A percentile compares a stretch with the other conserved stretches of the same genome.
Conservation (phyloP, 2,888 invertebrate genomes). For the Sesamia inferens region DNA sequence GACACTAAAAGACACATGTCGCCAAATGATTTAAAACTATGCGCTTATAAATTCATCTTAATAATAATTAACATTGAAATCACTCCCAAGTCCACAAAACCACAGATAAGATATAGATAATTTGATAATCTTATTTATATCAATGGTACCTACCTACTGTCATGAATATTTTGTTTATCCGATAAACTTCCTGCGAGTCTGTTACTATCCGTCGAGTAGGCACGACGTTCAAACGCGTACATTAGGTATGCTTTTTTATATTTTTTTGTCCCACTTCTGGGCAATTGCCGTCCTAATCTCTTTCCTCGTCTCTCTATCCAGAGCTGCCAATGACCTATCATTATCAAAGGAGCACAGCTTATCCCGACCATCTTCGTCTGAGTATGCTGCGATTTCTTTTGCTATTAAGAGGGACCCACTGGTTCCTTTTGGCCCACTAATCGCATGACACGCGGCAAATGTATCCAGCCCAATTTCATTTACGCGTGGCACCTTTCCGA, state of each 20-base stretch:
- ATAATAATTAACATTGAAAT: slow-evolving; percentile 22
- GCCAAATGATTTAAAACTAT: background rate
- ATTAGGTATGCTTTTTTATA: background rate
- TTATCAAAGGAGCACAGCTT: too few relatives aligned
- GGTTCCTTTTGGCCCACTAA: too few relatives aligned
- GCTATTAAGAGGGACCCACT: too few relatives aligned
- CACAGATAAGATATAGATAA: slow-evolving; percentile 16
- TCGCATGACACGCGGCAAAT: too few relatives aligned
- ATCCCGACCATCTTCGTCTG: too few relatives aligned
- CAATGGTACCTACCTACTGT: slow-evolving; percentile 15
- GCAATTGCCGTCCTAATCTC: too few relatives aligned
- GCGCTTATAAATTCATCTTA: background rate
- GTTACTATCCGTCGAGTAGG: slow-evolving; percentile 25
- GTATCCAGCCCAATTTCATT: too few relatives aligned
- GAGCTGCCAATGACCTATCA: too few relatives aligned
- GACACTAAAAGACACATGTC: background rate
- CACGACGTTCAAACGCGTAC: slow-evolving; percentile 13
- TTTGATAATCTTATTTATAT: slow-evolving; percentile 43
- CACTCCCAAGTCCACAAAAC: slow-evolving; percentile 37
- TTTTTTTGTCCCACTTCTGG: background rate
- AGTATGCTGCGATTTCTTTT: too few relatives aligned
- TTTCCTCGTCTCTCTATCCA: too few relatives aligned
- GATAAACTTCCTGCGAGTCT: slow-evolving; percentile 37
- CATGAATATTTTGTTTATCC: slow-evolving; percentile 32
- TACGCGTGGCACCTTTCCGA: too few relatives aligned